A percentile compares a stretch with the other conserved stretches of the same genome.
These are phyloP conservation scores for Ephestia elutella DNA, from an alignment of 1,140 invertebrate species.

Conservation along the genomic window DNA sequence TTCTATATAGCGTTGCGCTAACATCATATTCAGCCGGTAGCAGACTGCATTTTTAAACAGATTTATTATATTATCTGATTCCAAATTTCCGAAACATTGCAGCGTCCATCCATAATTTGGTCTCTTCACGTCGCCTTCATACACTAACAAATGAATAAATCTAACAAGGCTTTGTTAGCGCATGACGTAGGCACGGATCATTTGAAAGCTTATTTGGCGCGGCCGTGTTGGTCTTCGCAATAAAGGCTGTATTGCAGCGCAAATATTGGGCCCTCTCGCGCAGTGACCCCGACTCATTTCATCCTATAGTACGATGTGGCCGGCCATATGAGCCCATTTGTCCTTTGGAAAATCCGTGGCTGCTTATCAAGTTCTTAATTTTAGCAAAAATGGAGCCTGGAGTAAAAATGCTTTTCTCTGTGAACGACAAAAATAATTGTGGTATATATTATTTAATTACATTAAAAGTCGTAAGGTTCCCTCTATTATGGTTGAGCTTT, in stretches of 20 bases:
- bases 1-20: neutral
- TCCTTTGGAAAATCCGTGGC: conserved; percentile 24
- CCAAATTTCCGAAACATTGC: neutral
- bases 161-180: conserved; percentile 23
- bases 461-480: no score
- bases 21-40: neutral
- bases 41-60: neutral
- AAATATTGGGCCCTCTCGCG: conserved; percentile 53
- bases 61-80: neutral
- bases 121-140: neutral
- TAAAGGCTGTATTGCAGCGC: conserved; percentile 58
- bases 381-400: conserved; percentile 1
- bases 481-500: no score
- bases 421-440: no score
- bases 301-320: conserved; percentile 52
- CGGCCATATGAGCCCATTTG: conserved; percentile 57
- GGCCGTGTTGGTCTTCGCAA: conserved; percentile 42
- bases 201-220: conserved; percentile 28
- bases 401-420: neutral
- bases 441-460: neutral
- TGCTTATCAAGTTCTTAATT: neutral
- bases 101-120: neutral
- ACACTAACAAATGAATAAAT: neutral
- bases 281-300: conserved; percentile 60
- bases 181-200: conserved; percentile 21